Evolutionary conservation across 2,888 invertebrate species (phyloP), one percentile per base, ranked within the genome.

Genomic region (Agrotis ipsilon): DNA sequence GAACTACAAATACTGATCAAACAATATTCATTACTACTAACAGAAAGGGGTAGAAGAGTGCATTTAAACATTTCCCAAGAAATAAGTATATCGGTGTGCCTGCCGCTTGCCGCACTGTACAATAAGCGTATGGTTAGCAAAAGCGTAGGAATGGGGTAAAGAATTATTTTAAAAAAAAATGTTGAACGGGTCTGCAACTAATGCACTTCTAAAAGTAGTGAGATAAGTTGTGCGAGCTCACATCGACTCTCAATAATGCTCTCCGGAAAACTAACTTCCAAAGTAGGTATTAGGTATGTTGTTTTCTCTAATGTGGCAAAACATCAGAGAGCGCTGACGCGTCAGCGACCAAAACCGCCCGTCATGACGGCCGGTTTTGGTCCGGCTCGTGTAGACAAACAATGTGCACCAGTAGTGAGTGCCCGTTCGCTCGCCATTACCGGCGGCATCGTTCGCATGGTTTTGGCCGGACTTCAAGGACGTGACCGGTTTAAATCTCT

Each of bases 401-500:
- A 64, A 71, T 62, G 60, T 69, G 62, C 62, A 70, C 60, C 68
- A 65, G 66, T 68, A 69, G 64, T 21, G 27, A 52, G 61, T 49
- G 45, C 13, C 46, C 49, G 62, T n/a, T 21, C 55, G 49, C 52
- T 60, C 14, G 61, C 19, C 46, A 59, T 59, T 51, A 19, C 46
- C 59, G 55, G n/a, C 58, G 63, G 76, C 76, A 69, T 68, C 70
- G 19, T 55, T 46, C 52, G 62, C 55, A 60, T 52, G 65, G 21
- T 76, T 72, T 83, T 84, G 85, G 86, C 83, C 63, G 58, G 32
- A 65, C 21, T 72, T 86, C 84, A 86, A 85, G 86, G 81, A 74
- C 79, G 72, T 76, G 84, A 82, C 83, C 84, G 82, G 71, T 77
- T 80, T 80, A 79, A 81, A 79, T 69, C 54, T 65, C 48, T 63